phyloP scores from a whole-genome alignment of 35 echinoderm and acorn worm genomes.

The Apostichopus californicus region DNA sequence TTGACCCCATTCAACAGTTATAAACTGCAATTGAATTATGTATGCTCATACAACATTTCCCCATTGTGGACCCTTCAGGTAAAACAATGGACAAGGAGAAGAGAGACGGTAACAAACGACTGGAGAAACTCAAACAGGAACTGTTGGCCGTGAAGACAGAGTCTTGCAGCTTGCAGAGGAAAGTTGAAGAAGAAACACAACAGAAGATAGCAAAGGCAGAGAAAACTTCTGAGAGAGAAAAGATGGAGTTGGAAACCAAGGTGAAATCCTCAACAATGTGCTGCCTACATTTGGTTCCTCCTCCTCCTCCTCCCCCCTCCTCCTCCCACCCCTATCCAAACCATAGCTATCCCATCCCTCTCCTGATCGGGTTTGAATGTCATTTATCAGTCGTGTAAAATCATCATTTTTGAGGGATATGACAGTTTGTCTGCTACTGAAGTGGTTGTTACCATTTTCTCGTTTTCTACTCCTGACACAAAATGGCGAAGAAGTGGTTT shows the following conservation, averaged over 20 bases:
- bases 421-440: no score
- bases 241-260: constrained; percentile 5
- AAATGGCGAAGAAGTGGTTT: no score
- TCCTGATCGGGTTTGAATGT: no score
- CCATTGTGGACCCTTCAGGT: background rate
- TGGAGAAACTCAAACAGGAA: constrained; percentile 44
- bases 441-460: no score
- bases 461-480: no score
- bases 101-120: background rate
- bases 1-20: background rate
- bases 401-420: no score
- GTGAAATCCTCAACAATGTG: background rate
- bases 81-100: constrained; percentile 11
- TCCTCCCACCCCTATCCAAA: no score
- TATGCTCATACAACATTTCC: no score
- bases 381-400: no score
- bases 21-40: background rate
- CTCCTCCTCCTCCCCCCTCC: no score
- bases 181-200: constrained; percentile 42
- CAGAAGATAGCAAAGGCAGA: constrained; percentile 29
- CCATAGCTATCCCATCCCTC: no score
- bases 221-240: constrained; percentile 15
- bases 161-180: constrained; percentile 29
- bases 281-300: no score
- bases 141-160: constrained; percentile 14